Evolutionary conservation across 2,797 vertebrate species (phyloP), one percentile per base, ranked within the genome.

Genomic region (Cynopterus sphinx): DNA sequence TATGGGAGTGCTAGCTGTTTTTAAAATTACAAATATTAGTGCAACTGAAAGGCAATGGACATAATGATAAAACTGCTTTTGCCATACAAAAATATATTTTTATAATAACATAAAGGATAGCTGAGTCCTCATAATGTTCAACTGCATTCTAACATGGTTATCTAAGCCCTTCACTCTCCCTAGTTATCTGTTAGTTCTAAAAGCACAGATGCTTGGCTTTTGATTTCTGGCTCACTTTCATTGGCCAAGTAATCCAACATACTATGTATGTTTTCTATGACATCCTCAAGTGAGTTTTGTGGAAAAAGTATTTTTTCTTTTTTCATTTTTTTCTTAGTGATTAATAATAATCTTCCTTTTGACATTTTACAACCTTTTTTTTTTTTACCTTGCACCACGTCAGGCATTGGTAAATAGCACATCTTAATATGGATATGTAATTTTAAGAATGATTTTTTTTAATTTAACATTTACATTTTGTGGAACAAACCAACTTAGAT

Each of bases 91-190:
- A 49, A 84, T 71, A 95, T 87, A 73, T 67, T 88, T 89, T 83
- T 70, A 74, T 43, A 89, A 31, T 43, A 90, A 90, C 28, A 49
- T 73, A 70, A 78, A 84, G 28, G 31, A 96, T 61, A 96, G 70
- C 26, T 51, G 33, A 83, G 16, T 57, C 46, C 43, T 92, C 41
- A 93, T 97, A 95, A 95, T 89, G 93, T 91, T 95, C 70, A 86
- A 86, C 61, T 83, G 83, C 13, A 63, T 78, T 91, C 73, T 91
- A 65, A 70, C 46, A 70, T 63, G 74, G 33, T 87, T 96, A 90
- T 96, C 81, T 78, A 82, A 83, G 31, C 28, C 68, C 68, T 93
- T 90, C 51, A 79, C 36, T 82, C 55, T 93, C 81, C 57, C 15
- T 22, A 86, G 84, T 78, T 94, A 91, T 33, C 70, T 88, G 13